These are phyloP conservation scores for Lepilemur ruficaudatus DNA, from an alignment of 2,797 vertebrate species.

Conservation along the genomic window DNA sequence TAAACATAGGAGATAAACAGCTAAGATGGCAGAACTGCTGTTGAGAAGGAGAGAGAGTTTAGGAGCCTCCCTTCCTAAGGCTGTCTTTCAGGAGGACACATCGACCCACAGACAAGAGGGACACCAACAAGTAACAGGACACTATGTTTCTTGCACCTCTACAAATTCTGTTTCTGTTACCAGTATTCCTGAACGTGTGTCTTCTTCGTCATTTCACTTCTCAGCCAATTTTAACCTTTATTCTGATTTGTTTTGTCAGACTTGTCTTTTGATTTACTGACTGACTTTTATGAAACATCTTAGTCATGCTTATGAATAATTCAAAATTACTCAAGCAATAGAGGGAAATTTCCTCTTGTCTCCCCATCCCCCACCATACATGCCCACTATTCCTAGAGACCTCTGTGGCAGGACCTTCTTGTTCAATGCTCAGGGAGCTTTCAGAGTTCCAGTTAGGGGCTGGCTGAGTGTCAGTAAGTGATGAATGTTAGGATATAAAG, in stretches of 20 bases:
- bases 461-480: neutral
- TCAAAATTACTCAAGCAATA: neutral
- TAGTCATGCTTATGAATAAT: neutral
- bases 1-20: neutral
- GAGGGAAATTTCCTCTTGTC: neutral
- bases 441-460: neutral
- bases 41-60: neutral
- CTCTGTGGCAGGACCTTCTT: neutral
- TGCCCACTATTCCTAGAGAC: neutral
- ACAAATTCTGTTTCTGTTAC: neutral
- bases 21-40: neutral
- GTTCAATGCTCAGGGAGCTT: fast-evolving
- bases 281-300: neutral
- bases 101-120: neutral
- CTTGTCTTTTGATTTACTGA: neutral
- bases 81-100: neutral
- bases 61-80: neutral
- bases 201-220: neutral
- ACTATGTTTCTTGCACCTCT: neutral
- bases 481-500: too few relatives aligned
- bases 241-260: neutral
- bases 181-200: neutral
- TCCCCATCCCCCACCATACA: neutral
- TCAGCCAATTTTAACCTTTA: neutral
- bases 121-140: neutral